A percentile compares a stretch with the other conserved stretches of the same genome.
phyloP scores from a whole-genome alignment of 1,140 invertebrate species.

The Heliconius hermathena region DNA sequence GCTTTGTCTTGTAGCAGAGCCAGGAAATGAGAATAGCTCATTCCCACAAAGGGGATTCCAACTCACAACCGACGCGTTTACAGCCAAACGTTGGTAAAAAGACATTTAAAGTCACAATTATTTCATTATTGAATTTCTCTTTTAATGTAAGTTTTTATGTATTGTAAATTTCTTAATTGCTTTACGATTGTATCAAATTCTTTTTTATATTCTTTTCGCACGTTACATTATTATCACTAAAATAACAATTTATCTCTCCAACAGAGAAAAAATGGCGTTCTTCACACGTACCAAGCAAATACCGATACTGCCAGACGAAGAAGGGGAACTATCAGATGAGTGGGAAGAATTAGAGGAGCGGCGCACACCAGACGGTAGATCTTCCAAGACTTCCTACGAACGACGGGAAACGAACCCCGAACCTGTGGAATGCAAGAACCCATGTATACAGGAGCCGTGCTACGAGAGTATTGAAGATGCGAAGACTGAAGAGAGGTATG shows the following conservation, averaged over 20 bases:
- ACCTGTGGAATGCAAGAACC: slow-evolving; percentile 70
- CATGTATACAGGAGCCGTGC: slow-evolving; percentile 53
- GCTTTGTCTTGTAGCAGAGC: too few relatives aligned
- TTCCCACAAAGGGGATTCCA: too few relatives aligned
- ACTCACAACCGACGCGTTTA: too few relatives aligned
- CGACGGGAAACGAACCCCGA: slow-evolving; percentile 16
- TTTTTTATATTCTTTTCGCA: not conserved
- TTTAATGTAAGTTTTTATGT: too few relatives aligned
- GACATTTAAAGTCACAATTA: too few relatives aligned
- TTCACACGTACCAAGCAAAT: slow-evolving; percentile 93
- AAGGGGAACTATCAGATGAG: slow-evolving; percentile 75
- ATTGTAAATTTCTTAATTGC: too few relatives aligned
- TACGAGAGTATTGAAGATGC: slow-evolving; percentile 75
- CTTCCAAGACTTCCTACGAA: slow-evolving; percentile 73
- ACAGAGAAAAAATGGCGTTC: slow-evolving; percentile 97
- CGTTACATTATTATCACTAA: not conserved
- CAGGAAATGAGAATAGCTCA: too few relatives aligned
- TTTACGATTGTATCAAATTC: not conserved
- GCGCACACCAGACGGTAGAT: slow-evolving; percentile 67
- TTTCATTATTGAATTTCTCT: too few relatives aligned
- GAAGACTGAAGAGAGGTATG: slow-evolving; percentile 75
- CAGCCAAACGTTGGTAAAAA: too few relatives aligned
- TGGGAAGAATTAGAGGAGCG: slow-evolving; percentile 72
- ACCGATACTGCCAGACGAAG: slow-evolving; percentile 88
- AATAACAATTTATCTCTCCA: slow-evolving; percentile 33